Conservation (phyloP, 2,797 vertebrate genomes). For the Hydrolagus colliei region DNA sequence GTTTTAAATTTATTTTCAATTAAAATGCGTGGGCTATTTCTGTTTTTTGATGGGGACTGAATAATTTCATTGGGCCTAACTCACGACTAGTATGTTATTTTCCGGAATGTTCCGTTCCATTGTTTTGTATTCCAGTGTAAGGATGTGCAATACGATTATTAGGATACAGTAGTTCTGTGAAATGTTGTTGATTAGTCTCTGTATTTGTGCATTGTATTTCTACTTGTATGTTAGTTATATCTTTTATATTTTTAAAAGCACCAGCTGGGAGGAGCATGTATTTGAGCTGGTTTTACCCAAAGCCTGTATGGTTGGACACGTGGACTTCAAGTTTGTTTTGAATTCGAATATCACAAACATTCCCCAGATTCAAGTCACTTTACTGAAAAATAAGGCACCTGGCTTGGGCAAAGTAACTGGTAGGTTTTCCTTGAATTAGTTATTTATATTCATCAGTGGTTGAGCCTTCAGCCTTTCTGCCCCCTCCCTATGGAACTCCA, state of each 20-base stretch:
- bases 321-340: constrained; percentile 97
- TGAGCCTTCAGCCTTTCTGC: background rate
- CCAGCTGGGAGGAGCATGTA: constrained; percentile 97
- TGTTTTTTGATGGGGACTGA: too few species aligned
- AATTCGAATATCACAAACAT: constrained; percentile 94
- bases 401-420: constrained; percentile 92
- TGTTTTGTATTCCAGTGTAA: background rate
- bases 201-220: background rate
- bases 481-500: too few species aligned
- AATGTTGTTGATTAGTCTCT: background rate
- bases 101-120: background rate
- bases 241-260: constrained; percentile 52
- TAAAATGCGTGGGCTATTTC: too few species aligned
- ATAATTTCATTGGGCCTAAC: background rate
- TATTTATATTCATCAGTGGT: background rate
- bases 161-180: background rate
- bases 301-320: constrained; percentile 97
- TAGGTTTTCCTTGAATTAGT: constrained; percentile 52
- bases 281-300: constrained; percentile 97
- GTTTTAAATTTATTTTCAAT: too few species aligned
- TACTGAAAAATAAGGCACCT: constrained; percentile 95
- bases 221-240: background rate
- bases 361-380: constrained; percentile 95
- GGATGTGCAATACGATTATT: background rate
- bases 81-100: background rate